These are phyloP conservation scores for Pammene fasciana DNA, from an alignment of 2,888 invertebrate species.

Conservation along the genomic window DNA sequence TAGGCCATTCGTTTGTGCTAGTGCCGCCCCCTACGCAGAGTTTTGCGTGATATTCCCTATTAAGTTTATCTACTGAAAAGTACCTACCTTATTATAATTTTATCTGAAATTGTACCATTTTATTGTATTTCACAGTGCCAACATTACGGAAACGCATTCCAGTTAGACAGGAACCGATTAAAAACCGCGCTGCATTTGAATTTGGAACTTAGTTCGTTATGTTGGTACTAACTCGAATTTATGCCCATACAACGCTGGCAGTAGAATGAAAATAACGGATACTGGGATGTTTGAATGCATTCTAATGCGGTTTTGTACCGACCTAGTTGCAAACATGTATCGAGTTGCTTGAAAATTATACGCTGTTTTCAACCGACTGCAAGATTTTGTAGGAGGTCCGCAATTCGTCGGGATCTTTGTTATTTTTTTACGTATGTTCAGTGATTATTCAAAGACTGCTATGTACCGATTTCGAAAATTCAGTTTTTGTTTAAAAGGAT, in stretches of 20 bases:
- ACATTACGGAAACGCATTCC: slow-evolving; percentile 17
- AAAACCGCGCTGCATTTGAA: slow-evolving; percentile 30
- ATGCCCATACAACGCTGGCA: slow-evolving; percentile 29
- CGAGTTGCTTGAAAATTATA: slow-evolving; percentile 1
- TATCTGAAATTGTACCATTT: slow-evolving; percentile 20
- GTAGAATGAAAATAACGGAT: slow-evolving; percentile 29
- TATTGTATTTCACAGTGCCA: slow-evolving; percentile 23
- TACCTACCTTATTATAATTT: background rate
- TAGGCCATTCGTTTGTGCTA: too few species aligned
- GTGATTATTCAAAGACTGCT: too few species aligned
- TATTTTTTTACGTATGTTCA: too few species aligned
- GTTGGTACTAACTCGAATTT: slow-evolving; percentile 33
- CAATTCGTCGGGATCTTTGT: too few species aligned
- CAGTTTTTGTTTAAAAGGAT: too few species aligned
- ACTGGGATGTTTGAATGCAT: slow-evolving; percentile 29
- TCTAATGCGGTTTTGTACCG: slow-evolving; percentile 38
- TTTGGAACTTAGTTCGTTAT: slow-evolving; percentile 30
- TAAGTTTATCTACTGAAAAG: too few species aligned
- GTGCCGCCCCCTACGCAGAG: too few species aligned
- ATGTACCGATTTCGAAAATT: too few species aligned
- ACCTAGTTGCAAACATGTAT: slow-evolving; percentile 32
- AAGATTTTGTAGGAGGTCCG: too few species aligned
- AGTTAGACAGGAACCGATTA: slow-evolving; percentile 19
- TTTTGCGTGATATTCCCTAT: too few species aligned
- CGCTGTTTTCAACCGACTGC: background rate